A percentile compares a stretch with the other conserved stretches of the same genome.
Evolutionary conservation across 1,140 invertebrate species (phyloP).

Genomic region (Reticulitermes speratus): DNA sequence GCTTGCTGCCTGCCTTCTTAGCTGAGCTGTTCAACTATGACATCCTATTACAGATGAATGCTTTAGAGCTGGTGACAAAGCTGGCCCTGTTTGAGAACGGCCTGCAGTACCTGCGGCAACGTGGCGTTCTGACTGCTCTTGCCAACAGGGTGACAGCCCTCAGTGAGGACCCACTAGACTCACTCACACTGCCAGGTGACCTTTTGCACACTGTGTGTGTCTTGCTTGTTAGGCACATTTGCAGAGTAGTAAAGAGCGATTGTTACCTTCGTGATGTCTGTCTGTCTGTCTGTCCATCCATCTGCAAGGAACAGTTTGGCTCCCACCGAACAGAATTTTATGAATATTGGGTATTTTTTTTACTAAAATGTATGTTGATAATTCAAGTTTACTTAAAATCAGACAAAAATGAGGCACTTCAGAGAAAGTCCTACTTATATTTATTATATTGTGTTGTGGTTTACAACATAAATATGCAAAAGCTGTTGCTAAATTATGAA

Average conservation of each 20-base stretch:
- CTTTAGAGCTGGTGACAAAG: slow-evolving; percentile 70
- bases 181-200: slow-evolving; percentile 63
- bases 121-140: slow-evolving; percentile 62
- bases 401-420: too few species aligned
- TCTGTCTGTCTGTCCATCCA: neutral
- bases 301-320: too few species aligned
- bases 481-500: too few species aligned
- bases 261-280: slow-evolving; percentile 24
- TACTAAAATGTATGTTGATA: too few species aligned
- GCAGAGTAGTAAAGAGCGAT: slow-evolving; percentile 14
- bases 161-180: slow-evolving; percentile 59
- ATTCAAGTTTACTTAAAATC: too few species aligned
- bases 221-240: slow-evolving; percentile 23
- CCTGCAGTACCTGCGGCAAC: slow-evolving; percentile 65
- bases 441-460: too few species aligned
- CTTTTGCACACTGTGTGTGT: neutral
- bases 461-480: too few species aligned
- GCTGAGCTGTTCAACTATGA: slow-evolving; percentile 68
- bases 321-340: too few species aligned
- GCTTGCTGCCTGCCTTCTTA: slow-evolving; percentile 66
- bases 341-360: too few species aligned
- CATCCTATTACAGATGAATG: slow-evolving; percentile 72
- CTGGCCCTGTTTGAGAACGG: slow-evolving; percentile 67
- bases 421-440: too few species aligned
- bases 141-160: slow-evolving; percentile 57